Base-by-base conservation (phyloP, 2,797 vertebrate genomes). In the Serranus cabrilla region DNA sequence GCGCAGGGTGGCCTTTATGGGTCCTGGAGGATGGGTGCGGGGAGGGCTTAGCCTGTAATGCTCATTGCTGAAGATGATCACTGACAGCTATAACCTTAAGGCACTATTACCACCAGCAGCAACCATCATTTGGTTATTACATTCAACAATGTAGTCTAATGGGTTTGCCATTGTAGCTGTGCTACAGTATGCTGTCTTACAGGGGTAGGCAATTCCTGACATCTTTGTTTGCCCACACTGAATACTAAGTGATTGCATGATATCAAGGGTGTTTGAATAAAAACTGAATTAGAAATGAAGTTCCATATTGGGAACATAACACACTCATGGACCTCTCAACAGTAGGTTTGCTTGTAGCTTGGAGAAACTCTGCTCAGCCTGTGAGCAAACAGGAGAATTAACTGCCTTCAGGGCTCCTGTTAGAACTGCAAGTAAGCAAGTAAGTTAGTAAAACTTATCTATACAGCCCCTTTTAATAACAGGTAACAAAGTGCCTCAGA, bases 71-170 rank as follows among this genome's bases (percentile, higher is more conserved):
- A 72, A 91, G 94, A 95, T 95, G 87, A 93, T 93, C 92, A 90
- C 87, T 94, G 95, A 94, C 94, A 93, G 92, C 89, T 84, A 92
- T 90, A 91, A 92, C 90, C 94, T 95, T 91, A 92, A 91, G 88
- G 93, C 90, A 86, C 88, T 88, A 91, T 94, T 92, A 92, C 87
- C 88, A 94, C 89, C 93, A 94, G 85, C 90, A 92, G 91, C 85
- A 88, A 88, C 91, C 88, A 91, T 93, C 87, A 93, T 92, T 94
- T 90, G 84, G 66, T 91, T 93, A 91, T 91, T 93, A 93, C 88
- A 91, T 93, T 94, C 84, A 92, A 92, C 92, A 88, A 79, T 91
- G 84, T 90, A 86, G 84, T 87, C 71, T 90, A 93, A 91, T 92
- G 89, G 90, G 71, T 86, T 77, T 85, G 83, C 80, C 81, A 63